These are phyloP conservation scores for Thalpophila matura DNA, from an alignment of 2,888 invertebrate genomes.

Conservation along the genomic window DNA sequence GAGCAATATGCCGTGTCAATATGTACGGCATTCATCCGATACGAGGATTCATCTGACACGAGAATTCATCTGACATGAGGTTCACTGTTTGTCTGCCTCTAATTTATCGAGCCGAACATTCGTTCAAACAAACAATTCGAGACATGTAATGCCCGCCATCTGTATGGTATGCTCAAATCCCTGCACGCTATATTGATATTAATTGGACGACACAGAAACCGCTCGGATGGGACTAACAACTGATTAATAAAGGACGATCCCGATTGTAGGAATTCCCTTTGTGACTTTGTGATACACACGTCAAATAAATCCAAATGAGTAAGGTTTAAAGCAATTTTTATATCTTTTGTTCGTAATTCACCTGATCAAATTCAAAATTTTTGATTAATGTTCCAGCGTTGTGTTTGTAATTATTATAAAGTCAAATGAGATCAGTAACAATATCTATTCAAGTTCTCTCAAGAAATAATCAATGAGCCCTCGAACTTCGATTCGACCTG, in stretches of 20 bases:
- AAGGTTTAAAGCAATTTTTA: conserved; percentile 49
- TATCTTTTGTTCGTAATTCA: conserved; percentile 29
- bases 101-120: conserved; percentile 65
- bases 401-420: conserved; percentile 35
- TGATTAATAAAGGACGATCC: conserved; percentile 79
- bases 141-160: conserved; percentile 58
- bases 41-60: conserved; percentile 42
- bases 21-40: conserved; percentile 50
- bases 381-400: conserved; percentile 19
- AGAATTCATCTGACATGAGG: conserved; percentile 42
- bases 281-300: conserved; percentile 74
- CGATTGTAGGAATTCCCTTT: conserved; percentile 81
- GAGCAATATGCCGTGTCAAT: conserved; percentile 57
- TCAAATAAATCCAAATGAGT: conserved; percentile 75
- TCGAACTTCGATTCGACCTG: conserved; percentile 7
- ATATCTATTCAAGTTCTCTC: conserved; percentile 20
- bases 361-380: conserved; percentile 46
- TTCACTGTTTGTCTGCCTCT: conserved; percentile 53
- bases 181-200: conserved; percentile 80
- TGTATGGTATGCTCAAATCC: conserved; percentile 72
- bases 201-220: conserved; percentile 79
- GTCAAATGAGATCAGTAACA: conserved; percentile 43
- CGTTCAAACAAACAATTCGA: conserved; percentile 57
- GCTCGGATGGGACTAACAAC: conserved; percentile 75
- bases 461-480: conserved; percentile 34